Evolutionary conservation across 2,888 invertebrate genomes (phyloP), one percentile per base, ranked within the genome.

Genomic region (Gortyna flavago): DNA sequence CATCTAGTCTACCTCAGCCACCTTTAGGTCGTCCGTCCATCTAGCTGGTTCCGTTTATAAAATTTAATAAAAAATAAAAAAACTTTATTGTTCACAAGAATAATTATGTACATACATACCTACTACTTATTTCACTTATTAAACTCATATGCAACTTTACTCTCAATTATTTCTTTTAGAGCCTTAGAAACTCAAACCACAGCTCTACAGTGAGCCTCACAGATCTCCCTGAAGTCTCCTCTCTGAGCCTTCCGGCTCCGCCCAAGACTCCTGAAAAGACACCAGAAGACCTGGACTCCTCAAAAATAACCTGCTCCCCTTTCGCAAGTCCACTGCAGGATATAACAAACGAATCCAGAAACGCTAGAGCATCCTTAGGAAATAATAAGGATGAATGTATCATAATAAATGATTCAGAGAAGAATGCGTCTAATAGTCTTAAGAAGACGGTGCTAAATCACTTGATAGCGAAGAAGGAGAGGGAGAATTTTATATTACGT

Each of bases 271-370:
- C 69, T 32, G 88, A 88, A 72, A 87, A 91, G 5, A 25, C 51
- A 0, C 16, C 77, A 54, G 80, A 79, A 9, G 85, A 91, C 41
- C 77, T 79, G 9, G 89, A 93, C 67, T 83, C 87, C 16, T 94
- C 95, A 0, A 91, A 84, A 83, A 69, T 95, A 9, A 90, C 93
- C 4, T 95, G 96, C 76, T 96, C 96, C 3, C 95, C 96, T 0
- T 93, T 96, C 84, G 81, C 89, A 0, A 96, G 95, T 61, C 95
- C 96, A 0, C 77, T 93, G 9, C 89, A 92, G 3, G 92, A 95
- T 61, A 87, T 94, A 0, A 94, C 93, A 0, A 93, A 93, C 13
- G 76, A 85, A 61, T 61, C 83, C 4, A 77, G 75, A 65, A 67
- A 62, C 9, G 51, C n/a, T 59, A 70, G 87, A n/a, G 77, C 78